These are phyloP conservation scores for Agrotis segetum DNA, from an alignment of 2,888 invertebrate genomes.

Conservation along the genomic window DNA sequence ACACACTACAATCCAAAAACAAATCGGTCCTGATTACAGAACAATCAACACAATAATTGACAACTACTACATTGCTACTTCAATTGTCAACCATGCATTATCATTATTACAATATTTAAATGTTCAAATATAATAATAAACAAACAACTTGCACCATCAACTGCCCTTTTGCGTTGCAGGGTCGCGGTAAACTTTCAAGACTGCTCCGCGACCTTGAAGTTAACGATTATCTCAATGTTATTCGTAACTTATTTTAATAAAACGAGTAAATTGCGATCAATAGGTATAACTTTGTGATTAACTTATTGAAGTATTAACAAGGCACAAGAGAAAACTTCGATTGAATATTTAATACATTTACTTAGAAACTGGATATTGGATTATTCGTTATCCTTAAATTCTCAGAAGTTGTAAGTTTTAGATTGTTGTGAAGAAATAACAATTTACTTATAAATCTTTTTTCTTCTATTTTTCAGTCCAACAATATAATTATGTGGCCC, in stretches of 20 bases:
- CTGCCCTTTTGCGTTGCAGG: too few species aligned
- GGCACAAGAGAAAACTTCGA: background rate
- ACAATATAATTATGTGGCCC: background rate
- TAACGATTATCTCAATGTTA: background rate
- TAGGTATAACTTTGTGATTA: background rate
- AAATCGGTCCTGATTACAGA: too few species aligned
- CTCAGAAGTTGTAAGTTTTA: background rate
- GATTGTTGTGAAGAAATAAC: background rate
- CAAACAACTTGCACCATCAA: too few species aligned
- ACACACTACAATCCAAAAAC: too few species aligned
- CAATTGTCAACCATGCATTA: too few species aligned
- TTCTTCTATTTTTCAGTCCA: too few species aligned
- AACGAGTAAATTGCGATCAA: background rate
- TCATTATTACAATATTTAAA: too few species aligned
- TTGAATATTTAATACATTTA: slow-evolving; percentile 10
- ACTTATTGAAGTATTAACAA: slow-evolving; percentile 4
- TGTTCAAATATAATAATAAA: too few species aligned
- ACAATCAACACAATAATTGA: too few species aligned
- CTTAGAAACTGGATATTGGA: background rate
- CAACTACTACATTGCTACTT: too few species aligned
- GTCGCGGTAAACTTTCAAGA: too few species aligned
- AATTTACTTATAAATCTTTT: background rate
- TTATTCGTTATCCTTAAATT: background rate
- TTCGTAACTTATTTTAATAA: background rate
- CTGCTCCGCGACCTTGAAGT: too few species aligned